A percentile compares a stretch with the other conserved stretches of the same genome.
These are phyloP conservation scores for Cettia cetti DNA, from an alignment of 2,113 vertebrate genomes.

Conservation along the genomic window DNA sequence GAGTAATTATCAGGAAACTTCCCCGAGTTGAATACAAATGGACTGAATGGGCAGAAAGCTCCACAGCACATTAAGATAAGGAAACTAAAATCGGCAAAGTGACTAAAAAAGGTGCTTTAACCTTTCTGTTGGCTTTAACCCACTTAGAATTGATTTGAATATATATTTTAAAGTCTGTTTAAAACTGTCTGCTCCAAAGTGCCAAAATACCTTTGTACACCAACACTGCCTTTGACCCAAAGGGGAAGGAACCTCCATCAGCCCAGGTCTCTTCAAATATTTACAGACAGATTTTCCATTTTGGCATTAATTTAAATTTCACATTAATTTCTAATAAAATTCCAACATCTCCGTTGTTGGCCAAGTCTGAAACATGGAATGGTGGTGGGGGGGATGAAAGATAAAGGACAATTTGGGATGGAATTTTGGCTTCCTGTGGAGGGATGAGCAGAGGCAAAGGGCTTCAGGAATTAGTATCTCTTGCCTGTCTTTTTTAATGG, in stretches of 20 bases:
- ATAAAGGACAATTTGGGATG: neutral
- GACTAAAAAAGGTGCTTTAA: neutral
- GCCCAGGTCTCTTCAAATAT: slow-evolving; percentile 41
- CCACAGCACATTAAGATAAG: slow-evolving; percentile 47
- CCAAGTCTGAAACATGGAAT: neutral
- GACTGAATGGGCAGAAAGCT: slow-evolving; percentile 31
- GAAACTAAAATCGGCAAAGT: slow-evolving; percentile 22
- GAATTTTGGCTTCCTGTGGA: neutral
- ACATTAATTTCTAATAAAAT: slow-evolving; percentile 51
- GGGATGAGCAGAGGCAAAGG: neutral
- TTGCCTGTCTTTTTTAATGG: neutral
- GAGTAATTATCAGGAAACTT: slow-evolving; percentile 62
- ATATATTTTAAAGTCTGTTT: slow-evolving; percentile 21
- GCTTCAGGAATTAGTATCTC: neutral
- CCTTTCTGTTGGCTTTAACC: slow-evolving; percentile 36
- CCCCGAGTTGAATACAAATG: slow-evolving; percentile 40
- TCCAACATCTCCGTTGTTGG: slow-evolving; percentile 13
- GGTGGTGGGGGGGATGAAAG: neutral
- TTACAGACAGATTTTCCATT: slow-evolving; percentile 43
- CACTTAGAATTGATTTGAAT: slow-evolving; percentile 50
- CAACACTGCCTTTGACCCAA: slow-evolving; percentile 34
- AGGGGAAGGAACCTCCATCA: neutral
- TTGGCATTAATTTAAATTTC: slow-evolving; percentile 58
- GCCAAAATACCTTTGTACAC: slow-evolving; percentile 35
- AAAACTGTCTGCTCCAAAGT: slow-evolving; percentile 15